phyloP scores from a whole-genome alignment of 1,140 invertebrate genomes.

The Bombyx mandarina region DNA sequence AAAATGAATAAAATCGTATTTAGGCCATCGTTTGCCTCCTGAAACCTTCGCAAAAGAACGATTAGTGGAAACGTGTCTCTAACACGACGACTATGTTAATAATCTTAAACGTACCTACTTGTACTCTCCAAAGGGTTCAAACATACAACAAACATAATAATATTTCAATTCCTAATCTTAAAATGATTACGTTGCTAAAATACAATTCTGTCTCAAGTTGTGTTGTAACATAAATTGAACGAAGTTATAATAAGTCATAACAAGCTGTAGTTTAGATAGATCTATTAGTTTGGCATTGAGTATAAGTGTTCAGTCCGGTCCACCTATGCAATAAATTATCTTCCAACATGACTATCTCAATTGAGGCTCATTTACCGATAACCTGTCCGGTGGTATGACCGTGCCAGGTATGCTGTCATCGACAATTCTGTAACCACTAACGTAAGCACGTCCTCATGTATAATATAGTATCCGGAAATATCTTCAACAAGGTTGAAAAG shows the following conservation, averaged over 20 bases:
- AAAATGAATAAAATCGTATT: slow-evolving; percentile 66
- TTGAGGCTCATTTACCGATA: slow-evolving; percentile 32
- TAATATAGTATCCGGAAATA: slow-evolving; percentile 13
- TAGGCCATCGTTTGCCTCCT: slow-evolving; percentile 38
- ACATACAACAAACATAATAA: too few relatives aligned
- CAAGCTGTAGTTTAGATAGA: neutral
- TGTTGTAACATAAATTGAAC: neutral
- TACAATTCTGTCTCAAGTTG: neutral
- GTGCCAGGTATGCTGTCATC: slow-evolving; percentile 24
- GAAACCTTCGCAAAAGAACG: slow-evolving; percentile 21
- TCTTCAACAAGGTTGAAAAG: slow-evolving; percentile 13
- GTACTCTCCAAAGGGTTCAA: too few relatives aligned
- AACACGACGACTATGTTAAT: too few relatives aligned
- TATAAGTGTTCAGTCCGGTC: slow-evolving; percentile 1
- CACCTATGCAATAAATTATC: slow-evolving; percentile 5
- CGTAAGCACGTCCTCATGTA: slow-evolving; percentile 3
- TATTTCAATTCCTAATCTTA: too few relatives aligned
- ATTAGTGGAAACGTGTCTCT: too few relatives aligned
- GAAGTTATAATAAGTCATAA: too few relatives aligned
- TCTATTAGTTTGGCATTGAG: slow-evolving; percentile 4
- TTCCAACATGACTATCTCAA: slow-evolving; percentile 21
- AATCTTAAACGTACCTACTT: too few relatives aligned
- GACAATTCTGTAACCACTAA: slow-evolving; percentile 15
- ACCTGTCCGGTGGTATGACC: slow-evolving; percentile 13
- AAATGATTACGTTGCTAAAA: too few relatives aligned